phyloP scores from a whole-genome alignment of 2,797 vertebrate species.

The Sarcoramphus papa region DNA sequence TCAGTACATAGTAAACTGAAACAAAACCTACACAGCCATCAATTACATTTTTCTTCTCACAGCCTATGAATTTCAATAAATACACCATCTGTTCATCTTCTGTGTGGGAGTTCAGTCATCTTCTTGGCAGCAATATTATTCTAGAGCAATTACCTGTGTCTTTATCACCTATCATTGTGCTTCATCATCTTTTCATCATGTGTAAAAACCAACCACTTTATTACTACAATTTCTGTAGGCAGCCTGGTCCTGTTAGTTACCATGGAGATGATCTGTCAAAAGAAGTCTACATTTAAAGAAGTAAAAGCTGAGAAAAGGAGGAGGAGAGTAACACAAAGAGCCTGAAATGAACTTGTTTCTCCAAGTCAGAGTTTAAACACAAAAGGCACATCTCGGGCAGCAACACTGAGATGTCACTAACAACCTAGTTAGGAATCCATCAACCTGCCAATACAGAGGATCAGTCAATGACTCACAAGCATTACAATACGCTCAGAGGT shows the following conservation, averaged over 20 bases:
- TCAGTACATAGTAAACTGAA: constrained; percentile 46
- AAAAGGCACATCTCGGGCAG: constrained; percentile 12
- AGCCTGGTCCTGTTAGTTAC: constrained; percentile 48
- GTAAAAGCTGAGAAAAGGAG: constrained; percentile 51
- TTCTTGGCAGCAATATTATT: constrained; percentile 73
- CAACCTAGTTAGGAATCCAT: constrained; percentile 25
- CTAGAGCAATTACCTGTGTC: constrained; percentile 77
- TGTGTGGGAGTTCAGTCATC: constrained; percentile 77
- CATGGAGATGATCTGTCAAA: constrained; percentile 63
- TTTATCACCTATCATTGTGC: constrained; percentile 76
- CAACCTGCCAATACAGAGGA: constrained; percentile 33
- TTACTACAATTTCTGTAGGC: constrained; percentile 66
- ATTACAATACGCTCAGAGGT: neutral
- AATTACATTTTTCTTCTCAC: constrained; percentile 69
- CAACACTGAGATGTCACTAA: constrained; percentile 11
- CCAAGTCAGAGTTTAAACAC: constrained; percentile 48
- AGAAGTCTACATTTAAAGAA: constrained; percentile 45
- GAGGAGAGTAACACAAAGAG: constrained; percentile 52
- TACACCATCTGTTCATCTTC: constrained; percentile 79
- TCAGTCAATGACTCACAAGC: constrained; percentile 19
- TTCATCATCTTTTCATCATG: constrained; percentile 71
- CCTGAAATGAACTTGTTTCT: constrained; percentile 64
- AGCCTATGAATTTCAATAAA: constrained; percentile 77
- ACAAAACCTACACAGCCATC: constrained; percentile 63
- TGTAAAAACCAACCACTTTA: constrained; percentile 64